phyloP scores from a whole-genome alignment of 1,140 invertebrate species.

The Cecropterus lyciades region DNA sequence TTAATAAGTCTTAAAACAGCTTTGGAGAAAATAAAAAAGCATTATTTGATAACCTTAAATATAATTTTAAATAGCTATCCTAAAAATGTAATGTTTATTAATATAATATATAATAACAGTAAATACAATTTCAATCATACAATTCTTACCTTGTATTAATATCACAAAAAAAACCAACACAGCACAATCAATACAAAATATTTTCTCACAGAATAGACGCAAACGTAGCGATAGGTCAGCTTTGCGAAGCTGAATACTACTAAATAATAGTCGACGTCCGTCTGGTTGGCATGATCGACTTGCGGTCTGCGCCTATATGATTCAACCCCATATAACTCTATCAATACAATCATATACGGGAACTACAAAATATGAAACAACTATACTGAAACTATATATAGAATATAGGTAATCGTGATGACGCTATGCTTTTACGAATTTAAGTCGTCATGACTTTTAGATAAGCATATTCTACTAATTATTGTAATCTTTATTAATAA shows the following conservation, averaged over 20 bases:
- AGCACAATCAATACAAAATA: slow-evolving; percentile 14
- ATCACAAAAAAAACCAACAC: slow-evolving; percentile 29
- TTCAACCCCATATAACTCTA: not conserved
- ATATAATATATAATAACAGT: not conserved
- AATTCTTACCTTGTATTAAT: slow-evolving; percentile 8
- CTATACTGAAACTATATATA: no score
- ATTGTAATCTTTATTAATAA: no score
- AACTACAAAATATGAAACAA: not conserved
- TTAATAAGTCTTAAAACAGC: no score
- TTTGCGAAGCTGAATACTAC: slow-evolving; percentile 29
- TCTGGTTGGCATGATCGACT: slow-evolving; percentile 1
- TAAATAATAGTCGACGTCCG: slow-evolving; percentile 12
- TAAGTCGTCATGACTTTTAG: no score
- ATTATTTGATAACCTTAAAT: no score
- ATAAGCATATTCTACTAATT: no score
- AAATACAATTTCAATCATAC: not conserved
- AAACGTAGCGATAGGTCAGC: slow-evolving; percentile 29
- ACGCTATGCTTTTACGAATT: no score
- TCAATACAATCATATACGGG: not conserved
- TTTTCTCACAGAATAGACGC: slow-evolving; percentile 9
- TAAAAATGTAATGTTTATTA: not conserved
- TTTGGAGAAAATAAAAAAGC: no score
- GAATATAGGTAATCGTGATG: no score
- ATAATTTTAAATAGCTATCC: no score
- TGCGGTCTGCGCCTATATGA: not conserved